These are phyloP conservation scores for Hetaerina americana DNA, from an alignment of 1,140 invertebrate genomes.

Conservation along the genomic window DNA sequence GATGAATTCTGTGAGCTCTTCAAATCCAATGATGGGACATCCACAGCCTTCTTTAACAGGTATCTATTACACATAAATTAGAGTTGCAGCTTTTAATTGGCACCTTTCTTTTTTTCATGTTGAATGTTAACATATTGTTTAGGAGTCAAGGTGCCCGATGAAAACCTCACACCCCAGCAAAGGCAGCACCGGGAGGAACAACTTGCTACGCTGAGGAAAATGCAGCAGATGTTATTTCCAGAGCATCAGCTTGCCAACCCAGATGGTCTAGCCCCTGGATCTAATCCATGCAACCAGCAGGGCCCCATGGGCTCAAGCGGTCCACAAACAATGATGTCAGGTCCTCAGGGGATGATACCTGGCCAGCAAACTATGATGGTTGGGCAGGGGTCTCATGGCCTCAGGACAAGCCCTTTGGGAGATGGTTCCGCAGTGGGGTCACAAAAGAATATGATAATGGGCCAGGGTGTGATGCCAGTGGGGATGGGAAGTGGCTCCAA, in stretches of 20 bases:
- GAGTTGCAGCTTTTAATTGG: too few species aligned
- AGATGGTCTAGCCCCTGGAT: constrained; percentile 5
- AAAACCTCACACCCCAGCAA: constrained; percentile 92
- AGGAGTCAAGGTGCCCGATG: constrained; percentile 80
- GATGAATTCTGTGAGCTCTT: constrained; percentile 5
- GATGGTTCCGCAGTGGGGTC: constrained; percentile 12
- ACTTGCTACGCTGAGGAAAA: constrained; percentile 78
- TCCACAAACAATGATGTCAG: constrained; percentile 16
- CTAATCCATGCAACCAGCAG: constrained; percentile 14
- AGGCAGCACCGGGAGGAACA: constrained; percentile 85
- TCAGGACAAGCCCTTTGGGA: constrained; percentile 1
- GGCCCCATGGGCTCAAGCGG: constrained; percentile 29
- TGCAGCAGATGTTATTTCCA: constrained; percentile 83
- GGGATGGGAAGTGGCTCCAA: constrained; percentile 9
- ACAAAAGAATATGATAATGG: constrained; percentile 20
- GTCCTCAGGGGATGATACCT: constrained; percentile 20
- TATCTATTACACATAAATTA: too few species aligned
- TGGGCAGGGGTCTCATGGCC: constrained; percentile 7
- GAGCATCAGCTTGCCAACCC: constrained; percentile 42
- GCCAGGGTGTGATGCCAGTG: constrained; percentile 20
- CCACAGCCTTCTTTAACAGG: constrained; percentile 50
- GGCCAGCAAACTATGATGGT: constrained; percentile 17
- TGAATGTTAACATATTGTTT: too few species aligned
- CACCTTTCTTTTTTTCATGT: too few species aligned
- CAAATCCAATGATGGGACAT: constrained; percentile 14